Conservation (phyloP, 2,797 vertebrate species). For the Pipistrellus nathusii region DNA sequence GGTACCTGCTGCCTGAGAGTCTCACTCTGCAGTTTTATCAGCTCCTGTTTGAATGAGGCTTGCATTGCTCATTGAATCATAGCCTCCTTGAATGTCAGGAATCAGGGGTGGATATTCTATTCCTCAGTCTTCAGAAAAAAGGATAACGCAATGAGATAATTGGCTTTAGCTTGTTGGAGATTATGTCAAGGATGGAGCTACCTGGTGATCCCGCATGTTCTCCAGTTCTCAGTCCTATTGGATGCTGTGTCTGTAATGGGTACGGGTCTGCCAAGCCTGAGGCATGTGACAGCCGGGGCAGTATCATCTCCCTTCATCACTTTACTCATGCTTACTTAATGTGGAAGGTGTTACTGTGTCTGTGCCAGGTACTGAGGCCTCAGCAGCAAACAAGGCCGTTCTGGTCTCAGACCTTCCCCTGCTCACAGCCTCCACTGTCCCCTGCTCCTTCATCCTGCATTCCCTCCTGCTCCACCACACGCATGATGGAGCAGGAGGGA, state of each 20-base stretch:
- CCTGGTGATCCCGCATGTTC: background rate
- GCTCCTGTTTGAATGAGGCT: background rate
- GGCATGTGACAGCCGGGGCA: background rate
- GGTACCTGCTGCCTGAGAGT: background rate
- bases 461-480: background rate
- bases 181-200: background rate
- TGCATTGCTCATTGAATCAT: background rate
- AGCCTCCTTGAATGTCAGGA: background rate
- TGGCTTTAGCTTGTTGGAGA: background rate
- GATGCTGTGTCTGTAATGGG: background rate
- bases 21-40: background rate
- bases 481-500: too few species aligned
- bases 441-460: background rate
- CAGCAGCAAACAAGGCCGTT: background rate
- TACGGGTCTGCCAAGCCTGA: background rate
- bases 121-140: background rate
- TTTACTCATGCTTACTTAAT: background rate
- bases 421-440: background rate
- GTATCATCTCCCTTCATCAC: background rate
- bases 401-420: background rate
- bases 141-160: background rate
- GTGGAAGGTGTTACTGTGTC: background rate
- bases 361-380: background rate
- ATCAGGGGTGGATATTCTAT: background rate
- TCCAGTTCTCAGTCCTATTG: background rate